Evolutionary conservation across 2,113 vertebrate genomes (phyloP).

Genomic region (Jaculus jaculus): DNA sequence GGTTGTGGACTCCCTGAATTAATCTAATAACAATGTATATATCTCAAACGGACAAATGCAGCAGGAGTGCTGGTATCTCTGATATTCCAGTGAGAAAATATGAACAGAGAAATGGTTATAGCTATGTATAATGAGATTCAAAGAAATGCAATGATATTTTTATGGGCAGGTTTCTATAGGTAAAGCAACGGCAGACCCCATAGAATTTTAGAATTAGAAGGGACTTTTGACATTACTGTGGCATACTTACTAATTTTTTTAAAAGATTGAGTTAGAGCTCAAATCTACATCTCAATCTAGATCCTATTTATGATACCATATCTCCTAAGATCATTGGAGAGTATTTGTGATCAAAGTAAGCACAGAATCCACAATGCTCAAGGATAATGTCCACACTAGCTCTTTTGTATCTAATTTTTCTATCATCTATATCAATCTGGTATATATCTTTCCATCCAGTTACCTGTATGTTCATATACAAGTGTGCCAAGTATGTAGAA

Average conservation of each 20-base stretch:
- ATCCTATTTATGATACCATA: background rate
- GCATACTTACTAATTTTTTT: background rate
- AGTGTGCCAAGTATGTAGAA: background rate
- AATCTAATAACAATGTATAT: background rate
- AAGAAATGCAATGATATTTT: background rate
- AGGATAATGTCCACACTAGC: background rate
- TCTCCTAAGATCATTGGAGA: background rate
- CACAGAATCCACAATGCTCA: background rate
- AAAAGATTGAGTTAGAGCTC: background rate
- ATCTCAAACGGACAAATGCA: slow-evolving; percentile 12
- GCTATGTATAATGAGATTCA: background rate
- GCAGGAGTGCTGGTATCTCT: background rate
- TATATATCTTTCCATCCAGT: background rate
- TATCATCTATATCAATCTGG: background rate
- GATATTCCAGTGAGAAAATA: background rate
- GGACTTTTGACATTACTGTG: background rate
- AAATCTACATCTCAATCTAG: background rate
- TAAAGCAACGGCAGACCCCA: background rate
- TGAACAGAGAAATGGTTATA: background rate
- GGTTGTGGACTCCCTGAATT: background rate
- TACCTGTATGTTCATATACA: background rate
- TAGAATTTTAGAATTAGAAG: background rate
- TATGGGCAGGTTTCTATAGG: background rate
- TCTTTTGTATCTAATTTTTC: background rate
- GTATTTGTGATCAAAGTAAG: background rate